phyloP scores from a whole-genome alignment of 2,113 vertebrate species.

The Gorsachius goisagi region DNA sequence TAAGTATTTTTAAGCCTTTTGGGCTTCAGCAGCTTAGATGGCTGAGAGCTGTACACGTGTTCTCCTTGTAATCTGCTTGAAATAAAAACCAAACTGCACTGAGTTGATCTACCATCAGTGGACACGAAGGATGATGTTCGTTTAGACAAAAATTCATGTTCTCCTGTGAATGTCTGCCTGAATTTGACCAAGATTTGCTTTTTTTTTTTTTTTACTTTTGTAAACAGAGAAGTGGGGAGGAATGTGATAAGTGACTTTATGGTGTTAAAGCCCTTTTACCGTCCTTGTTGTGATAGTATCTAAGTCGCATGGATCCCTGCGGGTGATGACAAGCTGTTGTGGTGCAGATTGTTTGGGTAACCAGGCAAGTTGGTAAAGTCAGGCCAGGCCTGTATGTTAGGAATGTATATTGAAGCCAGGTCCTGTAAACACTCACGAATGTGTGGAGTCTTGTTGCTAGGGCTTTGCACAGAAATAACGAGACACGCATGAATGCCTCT shows the following conservation, averaged over 20 bases:
- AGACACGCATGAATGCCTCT: rapidly evolving
- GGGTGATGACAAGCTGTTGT: neutral
- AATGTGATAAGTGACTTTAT: neutral
- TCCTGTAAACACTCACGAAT: neutral
- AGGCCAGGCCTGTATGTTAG: neutral
- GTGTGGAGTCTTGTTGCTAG: constrained; percentile 20
- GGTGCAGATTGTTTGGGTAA: neutral
- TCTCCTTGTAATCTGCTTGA: neutral
- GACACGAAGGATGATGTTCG: rapidly evolving
- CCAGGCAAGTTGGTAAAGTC: constrained; percentile 2
- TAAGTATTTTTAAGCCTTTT: neutral
- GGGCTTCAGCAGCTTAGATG: neutral
- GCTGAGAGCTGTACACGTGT: neutral
- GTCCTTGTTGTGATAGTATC: neutral
- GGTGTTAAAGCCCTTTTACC: neutral
- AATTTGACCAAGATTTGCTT: neutral
- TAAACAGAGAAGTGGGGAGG: too few species aligned
- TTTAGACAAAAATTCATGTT: neutral
- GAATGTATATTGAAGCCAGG: constrained; percentile 22
- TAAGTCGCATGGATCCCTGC: neutral
- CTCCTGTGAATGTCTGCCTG: neutral
- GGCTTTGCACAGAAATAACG: neutral
- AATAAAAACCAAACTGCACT: neutral
- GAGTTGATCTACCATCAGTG: neutral
- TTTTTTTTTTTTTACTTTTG: neutral